phyloP scores from a whole-genome alignment of 37 sponge, comb jelly and placozoan species.

The Trichoplax adhaerens region DNA sequence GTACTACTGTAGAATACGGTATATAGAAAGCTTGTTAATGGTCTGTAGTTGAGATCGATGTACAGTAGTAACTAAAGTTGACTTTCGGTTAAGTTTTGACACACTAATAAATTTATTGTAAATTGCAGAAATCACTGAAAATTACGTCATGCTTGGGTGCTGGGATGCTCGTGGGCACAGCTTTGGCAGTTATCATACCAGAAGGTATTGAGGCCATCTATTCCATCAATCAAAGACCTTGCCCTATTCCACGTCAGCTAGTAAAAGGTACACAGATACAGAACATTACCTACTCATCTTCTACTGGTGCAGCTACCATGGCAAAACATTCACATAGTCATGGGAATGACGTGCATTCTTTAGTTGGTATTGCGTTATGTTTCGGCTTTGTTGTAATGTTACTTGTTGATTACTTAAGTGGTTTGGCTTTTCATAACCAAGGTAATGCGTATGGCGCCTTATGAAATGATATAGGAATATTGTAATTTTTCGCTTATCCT shows the following conservation, averaged over 20 bases:
- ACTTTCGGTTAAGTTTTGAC: no score
- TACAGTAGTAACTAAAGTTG: no score
- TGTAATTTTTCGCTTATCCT: not conserved
- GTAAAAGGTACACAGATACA: no score
- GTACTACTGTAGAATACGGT: no score
- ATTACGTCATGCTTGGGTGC: constrained; percentile 75
- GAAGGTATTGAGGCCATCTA: constrained; percentile 77
- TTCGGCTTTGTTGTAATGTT: constrained; percentile 89
- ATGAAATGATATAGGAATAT: not conserved
- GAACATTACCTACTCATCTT: no score
- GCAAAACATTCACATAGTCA: not conserved
- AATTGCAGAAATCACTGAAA: constrained; percentile 42
- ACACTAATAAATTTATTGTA: no score
- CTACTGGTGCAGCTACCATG: no score
- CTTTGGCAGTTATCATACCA: constrained; percentile 94
- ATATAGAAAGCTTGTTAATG: no score
- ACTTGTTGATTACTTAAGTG: constrained; percentile 69
- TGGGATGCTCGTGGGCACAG: constrained; percentile 90
- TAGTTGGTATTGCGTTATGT: constrained; percentile 65
- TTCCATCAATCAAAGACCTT: not conserved
- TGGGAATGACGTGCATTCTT: constrained; percentile 25
- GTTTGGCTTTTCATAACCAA: not conserved
- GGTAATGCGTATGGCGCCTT: not conserved
- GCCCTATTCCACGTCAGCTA: no score
- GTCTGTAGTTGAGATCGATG: no score